Percentiles rank a stretch among this genome's conserved stretches.
phyloP scores from a whole-genome alignment of 2,888 invertebrate genomes.

The Epirrhoe alternata region DNA sequence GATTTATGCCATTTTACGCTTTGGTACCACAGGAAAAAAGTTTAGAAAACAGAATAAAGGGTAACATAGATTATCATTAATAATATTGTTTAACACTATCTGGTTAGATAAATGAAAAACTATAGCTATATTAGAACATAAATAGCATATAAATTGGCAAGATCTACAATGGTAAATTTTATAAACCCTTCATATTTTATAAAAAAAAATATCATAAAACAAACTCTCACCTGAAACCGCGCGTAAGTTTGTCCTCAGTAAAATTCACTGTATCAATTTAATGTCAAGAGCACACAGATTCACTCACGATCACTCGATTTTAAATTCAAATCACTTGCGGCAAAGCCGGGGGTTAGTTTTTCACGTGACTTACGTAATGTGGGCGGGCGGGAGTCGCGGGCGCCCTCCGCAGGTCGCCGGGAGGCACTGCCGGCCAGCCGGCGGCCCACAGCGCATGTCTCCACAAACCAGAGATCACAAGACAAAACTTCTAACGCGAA shows the following conservation, averaged over 20 bases:
- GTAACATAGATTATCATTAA: too few relatives aligned
- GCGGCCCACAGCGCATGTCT: slow-evolving; percentile 71
- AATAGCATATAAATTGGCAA: not conserved
- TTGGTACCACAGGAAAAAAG: too few relatives aligned
- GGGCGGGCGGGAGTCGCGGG: slow-evolving; percentile 52
- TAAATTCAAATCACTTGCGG: slow-evolving; percentile 42
- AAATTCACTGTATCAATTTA: slow-evolving; percentile 23
- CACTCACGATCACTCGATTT: slow-evolving; percentile 37
- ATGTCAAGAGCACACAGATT: slow-evolving; percentile 33
- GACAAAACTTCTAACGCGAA: slow-evolving; percentile 43
- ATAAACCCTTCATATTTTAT: not conserved
- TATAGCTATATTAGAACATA: too few relatives aligned
- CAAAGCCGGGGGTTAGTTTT: slow-evolving; percentile 32
- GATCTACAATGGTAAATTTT: not conserved
- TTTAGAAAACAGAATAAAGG: too few relatives aligned
- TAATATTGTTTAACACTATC: too few relatives aligned
- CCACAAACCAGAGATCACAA: slow-evolving; percentile 74
- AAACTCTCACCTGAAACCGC: slow-evolving; percentile 38
- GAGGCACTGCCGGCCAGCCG: slow-evolving; percentile 61
- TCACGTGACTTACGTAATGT: slow-evolving; percentile 75
- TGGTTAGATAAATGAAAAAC: too few relatives aligned
- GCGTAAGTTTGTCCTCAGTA: slow-evolving; percentile 32
- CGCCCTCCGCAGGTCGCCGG: slow-evolving; percentile 62
- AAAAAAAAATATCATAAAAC: not conserved
- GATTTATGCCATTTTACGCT: too few relatives aligned